A percentile compares a stretch with the other conserved stretches of the same genome.
phyloP scores from a whole-genome alignment of 2,113 vertebrate genomes.

The Montifringilla adamsi region DNA sequence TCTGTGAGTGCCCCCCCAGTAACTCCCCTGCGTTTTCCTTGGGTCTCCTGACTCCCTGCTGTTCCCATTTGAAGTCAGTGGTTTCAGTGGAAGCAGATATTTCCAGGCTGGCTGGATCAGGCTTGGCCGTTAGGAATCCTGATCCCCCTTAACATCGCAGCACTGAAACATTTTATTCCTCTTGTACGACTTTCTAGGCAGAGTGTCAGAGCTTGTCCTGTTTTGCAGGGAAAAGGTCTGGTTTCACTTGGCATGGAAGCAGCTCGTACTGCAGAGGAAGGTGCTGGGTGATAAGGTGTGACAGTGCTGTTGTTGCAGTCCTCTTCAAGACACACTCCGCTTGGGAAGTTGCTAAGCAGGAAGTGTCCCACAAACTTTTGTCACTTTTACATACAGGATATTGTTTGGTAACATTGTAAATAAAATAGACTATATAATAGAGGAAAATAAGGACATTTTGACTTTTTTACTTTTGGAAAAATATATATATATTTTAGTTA shows the following conservation, averaged over 20 bases:
- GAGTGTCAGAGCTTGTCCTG: background rate
- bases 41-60: background rate
- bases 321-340: background rate
- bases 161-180: background rate
- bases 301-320: background rate
- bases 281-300: background rate
- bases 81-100: background rate
- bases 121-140: background rate
- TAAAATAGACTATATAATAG: constrained; percentile 72
- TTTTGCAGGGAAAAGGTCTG: background rate
- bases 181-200: background rate
- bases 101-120: background rate
- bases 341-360: constrained; percentile 11
- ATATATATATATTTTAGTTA: constrained; percentile 73
- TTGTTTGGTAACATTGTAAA: constrained; percentile 73
- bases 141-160: background rate
- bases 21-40: background rate
- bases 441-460: constrained; percentile 64
- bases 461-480: constrained; percentile 72
- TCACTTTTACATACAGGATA: constrained; percentile 42
- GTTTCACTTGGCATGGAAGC: background rate
- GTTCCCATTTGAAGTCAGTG: background rate
- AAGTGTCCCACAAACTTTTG: background rate
- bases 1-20: background rate
- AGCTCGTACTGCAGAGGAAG: background rate